A percentile compares a stretch with the other conserved stretches of the same genome.
Conservation (phyloP, 2,797 vertebrate species). For the Macropus fuliginosus region DNA sequence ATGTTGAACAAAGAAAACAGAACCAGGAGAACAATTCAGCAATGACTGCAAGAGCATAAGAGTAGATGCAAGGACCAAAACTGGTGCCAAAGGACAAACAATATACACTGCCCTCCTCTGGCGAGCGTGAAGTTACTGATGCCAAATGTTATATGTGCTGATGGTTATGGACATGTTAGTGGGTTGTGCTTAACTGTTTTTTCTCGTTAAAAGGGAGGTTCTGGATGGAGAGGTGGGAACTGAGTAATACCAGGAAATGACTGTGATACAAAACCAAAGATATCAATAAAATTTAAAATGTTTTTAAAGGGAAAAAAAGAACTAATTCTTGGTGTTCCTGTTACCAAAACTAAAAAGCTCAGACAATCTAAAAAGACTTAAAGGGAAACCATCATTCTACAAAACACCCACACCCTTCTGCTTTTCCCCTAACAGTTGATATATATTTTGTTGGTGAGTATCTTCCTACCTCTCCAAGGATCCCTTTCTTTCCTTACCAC, state of each 20-base stretch:
- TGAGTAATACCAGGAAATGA: background rate
- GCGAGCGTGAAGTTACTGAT: background rate
- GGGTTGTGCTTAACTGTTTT: background rate
- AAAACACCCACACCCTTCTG: too few species aligned
- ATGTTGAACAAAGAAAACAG: background rate
- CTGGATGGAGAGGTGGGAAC: background rate
- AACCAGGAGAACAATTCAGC: background rate
- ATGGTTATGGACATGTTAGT: background rate
- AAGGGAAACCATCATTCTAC: too few species aligned
- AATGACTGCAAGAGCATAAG: background rate
- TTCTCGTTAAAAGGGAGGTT: background rate
- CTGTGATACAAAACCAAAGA: too few species aligned
- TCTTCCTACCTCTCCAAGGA: background rate
- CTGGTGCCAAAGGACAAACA: background rate
- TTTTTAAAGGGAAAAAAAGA: too few species aligned
- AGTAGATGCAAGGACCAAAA: background rate
- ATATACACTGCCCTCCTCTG: too few species aligned
- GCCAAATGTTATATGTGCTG: background rate
- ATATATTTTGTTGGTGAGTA: background rate
- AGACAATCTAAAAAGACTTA: too few species aligned
- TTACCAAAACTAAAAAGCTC: too few species aligned
- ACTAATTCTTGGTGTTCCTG: too few species aligned
- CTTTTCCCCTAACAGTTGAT: background rate
- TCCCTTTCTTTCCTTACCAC: conserved; percentile 1
- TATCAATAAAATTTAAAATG: too few species aligned